Evolutionary conservation across 2,797 vertebrate genomes (phyloP).

Genomic region (Champsocephalus gunnari): DNA sequence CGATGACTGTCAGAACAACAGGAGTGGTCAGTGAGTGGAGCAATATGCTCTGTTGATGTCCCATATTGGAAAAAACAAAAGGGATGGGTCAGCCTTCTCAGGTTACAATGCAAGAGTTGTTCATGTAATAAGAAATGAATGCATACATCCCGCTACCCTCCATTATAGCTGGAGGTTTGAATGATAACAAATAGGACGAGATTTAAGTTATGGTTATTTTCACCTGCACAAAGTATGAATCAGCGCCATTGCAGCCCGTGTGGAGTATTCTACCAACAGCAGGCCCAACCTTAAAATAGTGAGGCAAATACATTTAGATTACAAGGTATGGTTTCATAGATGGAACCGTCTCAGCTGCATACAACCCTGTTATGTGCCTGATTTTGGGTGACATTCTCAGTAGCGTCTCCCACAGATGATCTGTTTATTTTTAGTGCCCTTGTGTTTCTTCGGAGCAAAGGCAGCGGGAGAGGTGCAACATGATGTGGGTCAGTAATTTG

Average conservation of each 20-base stretch:
- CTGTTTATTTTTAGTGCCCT: constrained; percentile 45
- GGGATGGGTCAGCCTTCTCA: constrained; percentile 76
- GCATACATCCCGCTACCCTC: not conserved
- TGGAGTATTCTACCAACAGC: constrained; percentile 27
- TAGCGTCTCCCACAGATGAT: constrained; percentile 2
- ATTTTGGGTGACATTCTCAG: constrained; percentile 14
- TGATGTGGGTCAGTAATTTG: constrained; percentile 82
- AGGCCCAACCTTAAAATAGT: constrained; percentile 75
- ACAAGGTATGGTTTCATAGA: constrained; percentile 67
- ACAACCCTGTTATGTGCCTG: constrained; percentile 10
- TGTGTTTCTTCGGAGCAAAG: constrained; percentile 42
- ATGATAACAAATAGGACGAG: not conserved
- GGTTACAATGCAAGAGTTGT: constrained; percentile 64
- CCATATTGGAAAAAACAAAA: constrained; percentile 66
- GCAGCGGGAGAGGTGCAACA: constrained; percentile 58
- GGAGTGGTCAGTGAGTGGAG: constrained; percentile 43
- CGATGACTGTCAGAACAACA: constrained; percentile 50
- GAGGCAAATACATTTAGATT: constrained; percentile 77
- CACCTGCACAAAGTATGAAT: constrained; percentile 65
- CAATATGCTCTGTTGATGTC: constrained; percentile 66
- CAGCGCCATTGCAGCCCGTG: constrained; percentile 50
- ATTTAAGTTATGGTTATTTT: constrained; percentile 43
- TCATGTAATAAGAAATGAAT: constrained; percentile 9
- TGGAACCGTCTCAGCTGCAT: constrained; percentile 1
- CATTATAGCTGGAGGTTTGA: not conserved